Conservation (phyloP, 2,888 invertebrate species). For the Choristoneura rosaceana region DNA sequence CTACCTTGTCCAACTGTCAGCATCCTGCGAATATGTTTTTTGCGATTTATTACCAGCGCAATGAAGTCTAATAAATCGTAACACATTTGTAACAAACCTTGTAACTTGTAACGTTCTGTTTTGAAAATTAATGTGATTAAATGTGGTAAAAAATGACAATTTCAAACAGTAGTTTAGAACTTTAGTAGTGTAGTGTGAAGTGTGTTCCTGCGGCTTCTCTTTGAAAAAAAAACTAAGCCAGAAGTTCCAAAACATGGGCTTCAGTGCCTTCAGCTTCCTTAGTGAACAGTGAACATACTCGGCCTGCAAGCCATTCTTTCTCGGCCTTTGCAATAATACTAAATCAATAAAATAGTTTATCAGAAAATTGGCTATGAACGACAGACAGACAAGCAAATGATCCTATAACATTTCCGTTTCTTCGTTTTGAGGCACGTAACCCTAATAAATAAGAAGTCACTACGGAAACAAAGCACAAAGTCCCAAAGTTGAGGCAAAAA, state of each 20-base stretch:
- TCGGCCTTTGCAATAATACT: too few relatives aligned
- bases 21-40: constrained; percentile 22
- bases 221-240: too few relatives aligned
- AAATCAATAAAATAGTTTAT: too few relatives aligned
- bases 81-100: constrained; percentile 5
- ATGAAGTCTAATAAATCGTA: constrained; percentile 22
- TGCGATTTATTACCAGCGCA: constrained; percentile 22
- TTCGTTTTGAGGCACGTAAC: neutral
- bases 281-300: too few relatives aligned
- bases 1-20: constrained; percentile 35
- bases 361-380: too few relatives aligned
- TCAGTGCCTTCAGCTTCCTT: too few relatives aligned
- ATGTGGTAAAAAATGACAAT: neutral
- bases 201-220: too few relatives aligned
- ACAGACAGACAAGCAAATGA: too few relatives aligned
- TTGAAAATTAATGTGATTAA: neutral
- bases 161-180: neutral
- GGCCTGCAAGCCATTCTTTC: too few relatives aligned
- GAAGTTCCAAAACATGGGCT: too few relatives aligned
- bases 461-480: neutral
- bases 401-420: neutral
- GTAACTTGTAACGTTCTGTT: neutral
- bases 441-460: neutral
- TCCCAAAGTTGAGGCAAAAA: neutral
- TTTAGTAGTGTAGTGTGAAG: too few relatives aligned